Conservation (phyloP, 1,140 invertebrate species). For the Tetraneura akinire region DNA sequence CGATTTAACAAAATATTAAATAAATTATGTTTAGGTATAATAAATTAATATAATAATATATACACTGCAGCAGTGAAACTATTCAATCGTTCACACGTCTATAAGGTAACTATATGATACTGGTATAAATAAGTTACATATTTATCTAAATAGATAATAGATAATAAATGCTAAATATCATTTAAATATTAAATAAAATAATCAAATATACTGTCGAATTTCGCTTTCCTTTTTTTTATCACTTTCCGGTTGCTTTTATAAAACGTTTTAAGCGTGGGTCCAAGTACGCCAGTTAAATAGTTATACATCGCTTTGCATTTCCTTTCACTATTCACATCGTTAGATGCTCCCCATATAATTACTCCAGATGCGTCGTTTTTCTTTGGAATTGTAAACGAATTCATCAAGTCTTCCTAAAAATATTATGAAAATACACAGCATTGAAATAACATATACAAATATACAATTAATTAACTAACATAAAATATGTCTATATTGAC, state of each 20-base stretch:
- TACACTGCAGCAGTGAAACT: background rate
- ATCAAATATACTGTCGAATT: slow-evolving; percentile 15
- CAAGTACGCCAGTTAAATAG: slow-evolving; percentile 66
- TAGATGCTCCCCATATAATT: slow-evolving; percentile 74
- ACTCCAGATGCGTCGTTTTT: slow-evolving; percentile 65
- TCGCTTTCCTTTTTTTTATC: slow-evolving; percentile 22
- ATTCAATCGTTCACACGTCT: background rate
- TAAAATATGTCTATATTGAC: no score
- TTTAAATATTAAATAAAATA: slow-evolving; percentile 8
- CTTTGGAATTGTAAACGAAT: slow-evolving; percentile 62
- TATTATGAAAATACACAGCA: no score
- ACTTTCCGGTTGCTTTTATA: slow-evolving; percentile 35
- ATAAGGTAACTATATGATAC: slow-evolving; percentile 15
- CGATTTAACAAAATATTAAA: no score
- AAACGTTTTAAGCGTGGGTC: slow-evolving; percentile 59
- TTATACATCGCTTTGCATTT: slow-evolving; percentile 66
- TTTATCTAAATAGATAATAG: background rate
- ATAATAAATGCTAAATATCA: no score
- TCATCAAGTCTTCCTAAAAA: slow-evolving; percentile 65
- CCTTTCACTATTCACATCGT: slow-evolving; percentile 67
- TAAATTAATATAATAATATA: slow-evolving; percentile 9
- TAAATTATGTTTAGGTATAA: slow-evolving; percentile 1
- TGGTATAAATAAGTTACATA: no score
- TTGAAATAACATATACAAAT: no score
- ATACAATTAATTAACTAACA: background rate